Evolutionary conservation across 2,888 invertebrate genomes (phyloP), one percentile per base, ranked within the genome.

Genomic region (Orgyia antiqua): DNA sequence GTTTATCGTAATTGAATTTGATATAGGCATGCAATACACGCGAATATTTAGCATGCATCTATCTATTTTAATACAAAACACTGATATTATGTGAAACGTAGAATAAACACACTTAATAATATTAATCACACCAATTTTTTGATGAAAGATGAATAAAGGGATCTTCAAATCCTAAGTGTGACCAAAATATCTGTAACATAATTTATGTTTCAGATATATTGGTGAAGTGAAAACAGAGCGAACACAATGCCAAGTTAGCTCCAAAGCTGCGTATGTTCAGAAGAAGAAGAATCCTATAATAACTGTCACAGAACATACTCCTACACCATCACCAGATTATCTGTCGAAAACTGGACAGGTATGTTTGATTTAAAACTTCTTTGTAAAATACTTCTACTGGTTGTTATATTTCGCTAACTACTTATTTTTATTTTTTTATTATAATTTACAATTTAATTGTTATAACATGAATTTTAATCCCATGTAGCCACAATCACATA

Each of bases 221-320:
- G 93, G 93, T 3, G 93, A 93, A 55, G 79, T 89, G 17, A 88
- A 89, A 47, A 89, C 90, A 36, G 93, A 93, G 52, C 84, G 88
- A 31, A 70, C 82, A 0, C 83, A 89, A 44, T 89, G 90, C 27
- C 82, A 87, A 1, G 77, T 86, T 17, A 86, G 77, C 39, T 70
- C 87, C 27, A 80, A 87, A 48, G 88, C 88, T 1, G 62, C 74
- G 4, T 70, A 76, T 31, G 46, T 76, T 27, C 90, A 89, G 54
- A 92, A 92, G 45, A 92, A 93, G 39, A 91, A 94, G 31, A 96
- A 96, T 77, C 98, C 98, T 0, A 98, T 98, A 31, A 98, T 98
- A 36, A 98, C 97, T 0, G 97, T 98, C 5, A 98, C 98, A 0
- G 97, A 98, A 65, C 97, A 98, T 63, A 97, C 97, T 0, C 97